These are phyloP conservation scores for Ginglymostoma cirratum DNA, from an alignment of 2,113 vertebrate species.

Conservation along the genomic window DNA sequence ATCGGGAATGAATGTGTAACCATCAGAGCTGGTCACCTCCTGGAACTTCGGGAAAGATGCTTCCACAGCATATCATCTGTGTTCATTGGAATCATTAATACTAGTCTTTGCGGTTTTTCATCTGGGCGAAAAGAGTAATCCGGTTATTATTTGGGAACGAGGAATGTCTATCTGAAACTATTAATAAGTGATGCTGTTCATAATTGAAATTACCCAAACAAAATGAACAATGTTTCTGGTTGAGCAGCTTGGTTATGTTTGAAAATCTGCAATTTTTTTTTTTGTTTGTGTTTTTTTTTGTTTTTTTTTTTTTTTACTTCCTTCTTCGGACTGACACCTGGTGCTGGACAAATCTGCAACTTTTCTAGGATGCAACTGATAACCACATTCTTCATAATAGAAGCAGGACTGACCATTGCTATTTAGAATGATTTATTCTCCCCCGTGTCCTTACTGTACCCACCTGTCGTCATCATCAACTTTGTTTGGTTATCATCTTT, in stretches of 20 bases:
- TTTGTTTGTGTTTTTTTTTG: too few species aligned
- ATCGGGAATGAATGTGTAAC: not conserved
- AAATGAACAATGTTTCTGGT: not conserved
- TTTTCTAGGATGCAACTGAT: not conserved
- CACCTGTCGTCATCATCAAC: not conserved
- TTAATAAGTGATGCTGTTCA: not conserved
- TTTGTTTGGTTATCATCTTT: not conserved
- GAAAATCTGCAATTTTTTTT: not conserved
- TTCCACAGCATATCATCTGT: not conserved
- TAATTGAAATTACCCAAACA: not conserved
- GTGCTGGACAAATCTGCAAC: not conserved
- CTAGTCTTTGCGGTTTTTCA: not conserved
- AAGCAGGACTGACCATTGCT: not conserved
- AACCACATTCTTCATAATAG: not conserved
- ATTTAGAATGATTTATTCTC: not conserved
- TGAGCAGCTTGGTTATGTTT: not conserved
- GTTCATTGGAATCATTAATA: not conserved
- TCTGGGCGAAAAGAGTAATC: not conserved
- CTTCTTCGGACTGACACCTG: not conserved
- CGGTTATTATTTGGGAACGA: not conserved
- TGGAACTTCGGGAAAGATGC: not conserved
- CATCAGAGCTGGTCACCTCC: not conserved
- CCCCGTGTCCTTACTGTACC: not conserved
- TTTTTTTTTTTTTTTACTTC: not conserved
- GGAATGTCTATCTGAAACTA: not conserved